Base-by-base conservation (phyloP, 2,797 vertebrate genomes). In the Scomberomorus guttatus region DNA sequence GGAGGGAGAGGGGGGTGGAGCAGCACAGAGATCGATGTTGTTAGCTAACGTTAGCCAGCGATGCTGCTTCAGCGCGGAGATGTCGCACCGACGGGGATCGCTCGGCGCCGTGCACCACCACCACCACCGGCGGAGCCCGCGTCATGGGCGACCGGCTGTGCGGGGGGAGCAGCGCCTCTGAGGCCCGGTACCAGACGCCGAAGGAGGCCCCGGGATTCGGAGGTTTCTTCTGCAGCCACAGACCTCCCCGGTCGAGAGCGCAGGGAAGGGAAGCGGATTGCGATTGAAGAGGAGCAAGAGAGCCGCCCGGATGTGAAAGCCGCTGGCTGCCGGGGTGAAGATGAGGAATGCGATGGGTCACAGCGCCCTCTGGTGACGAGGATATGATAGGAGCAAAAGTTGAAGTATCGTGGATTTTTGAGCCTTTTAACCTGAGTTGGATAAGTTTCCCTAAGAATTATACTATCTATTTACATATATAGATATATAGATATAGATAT, bases 281-380 rank as follows among this genome's bases (percentile, higher is more conserved):
- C 87, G 86, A 87, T 68, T 89, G 73, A 87, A 83, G 87, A 77
- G 84, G 73, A 83, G 89, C 81, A 50, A 70, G 69, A 63, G 69
- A 68, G 79, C 62, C 79, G 90, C 93, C 95, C 94, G 95, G 95
- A 95, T 92, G 92, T 85, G 69, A 87, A 94, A 83, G 79, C 64
- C 25, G 83, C 81, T 44, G 75, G 71, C 66, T 72, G 79, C 87
- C 90, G 85, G 85, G 86, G 80, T 79, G 82, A 87, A 34, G 61
- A 59, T 2, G 52, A 57, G 60, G 66, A 57, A 4, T 9, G 32
- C 5, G 60, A 44, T 44, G 24, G 25, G 68, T 6, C 56, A 89
- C 82, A 90, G 90, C 88, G 90, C 81, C 91, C n/a, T 18, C 87
- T 63, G 1, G 59, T 4, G 90, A 4, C 1, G 0, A 32, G 82